Base-by-base conservation (phyloP, 2,797 vertebrate species). In the Psittacula derbiana region DNA sequence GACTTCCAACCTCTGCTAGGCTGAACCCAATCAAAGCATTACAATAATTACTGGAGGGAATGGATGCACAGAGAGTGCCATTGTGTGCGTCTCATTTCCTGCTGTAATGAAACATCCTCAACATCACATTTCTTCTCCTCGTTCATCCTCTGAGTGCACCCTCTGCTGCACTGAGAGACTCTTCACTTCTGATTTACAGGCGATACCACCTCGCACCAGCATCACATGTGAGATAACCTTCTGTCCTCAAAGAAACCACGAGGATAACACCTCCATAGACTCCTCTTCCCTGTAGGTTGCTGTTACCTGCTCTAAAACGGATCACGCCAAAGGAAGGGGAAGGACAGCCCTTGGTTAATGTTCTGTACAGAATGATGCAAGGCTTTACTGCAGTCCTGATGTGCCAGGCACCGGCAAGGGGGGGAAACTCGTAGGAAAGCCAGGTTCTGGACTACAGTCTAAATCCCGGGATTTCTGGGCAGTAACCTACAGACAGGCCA, bases 401-500 rank as follows among this genome's bases (percentile, higher is more conserved):
- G 69, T 2, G 60, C 36, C 38, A 5, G 8, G 24, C 55, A 36
- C 70, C 1, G 2, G n/a, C 69, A 57, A 74, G 55, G 10, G 15
- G 19, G 20, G 2, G 13, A 46, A 78, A 44, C 17, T 2, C 16
- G 15, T 0, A 18, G 9, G 31, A 46, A 17, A 40, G 44, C 7
- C 43, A 52, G 12, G 47, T 11, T 93, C n/a, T 6, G 74, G 47
- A 75, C 7, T 6, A 15, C 2, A 2, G 5, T 4, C 8, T 8
- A 11, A 20, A 60, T 76, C 60, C 38, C 2, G 19, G 43, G 24
- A 94, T 93, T 88, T 80, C 57, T 75, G 67, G 80, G 90, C 94
- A 94, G 95, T 95, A 97, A 92, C 33, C 70, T 55, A 8, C 74
- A 82, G 24, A 62, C 18, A 92, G 72, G 31, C 98, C 98, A 97